Evolutionary conservation across 2,113 vertebrate genomes (phyloP), one percentile per base, ranked within the genome.

Genomic region (Morone saxatilis): DNA sequence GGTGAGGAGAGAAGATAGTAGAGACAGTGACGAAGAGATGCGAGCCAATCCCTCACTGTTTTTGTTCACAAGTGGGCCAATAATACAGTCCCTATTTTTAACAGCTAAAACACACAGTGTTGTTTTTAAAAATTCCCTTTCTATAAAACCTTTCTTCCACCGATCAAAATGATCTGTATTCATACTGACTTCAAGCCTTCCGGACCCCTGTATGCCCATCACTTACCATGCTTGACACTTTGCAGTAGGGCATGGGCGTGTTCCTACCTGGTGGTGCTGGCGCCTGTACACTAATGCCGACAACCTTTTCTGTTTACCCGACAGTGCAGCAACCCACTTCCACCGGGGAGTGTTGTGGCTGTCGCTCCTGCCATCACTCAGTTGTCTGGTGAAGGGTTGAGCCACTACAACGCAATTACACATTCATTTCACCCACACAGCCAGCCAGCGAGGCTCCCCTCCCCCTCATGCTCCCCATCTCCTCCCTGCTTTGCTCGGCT

Each of bases 401-500:
- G 88, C 85, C 86, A 82, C 93, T 74, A 91, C 90, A 90, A 81
- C 84, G 71, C 91, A 95, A 94, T 94, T 94, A 93, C 93, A 93
- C 92, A 91, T 93, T 92, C 82, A 92, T 91, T 93, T 93, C 91
- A 92, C 86, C 88, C 86, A 31, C 88, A 78, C 61, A 65, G 61
- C 36, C 38, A 62, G 40, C 62, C 60, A 51, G 40, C 0, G 9
- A 71, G 71, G 57, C 63, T 86, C 90, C 89, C 90, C 85, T 88
- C 92, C 93, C 92, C 90, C 90, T 60, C 43, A 2, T 1, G 13
- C 54, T 59, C 65, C 53, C 65, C 43, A 17, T 60, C 54, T 60
- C 76, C 66, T 61, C 36, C 66, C 45, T 41, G 65, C 74, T 56
- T 65, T 72, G 77, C 75, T 54, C 17, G 6, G 38, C 51, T 68